A percentile compares a stretch with the other conserved stretches of the same genome.
These are phyloP conservation scores for Hyphantria cunea DNA, from an alignment of 1,140 invertebrate species.

Conservation along the genomic window DNA sequence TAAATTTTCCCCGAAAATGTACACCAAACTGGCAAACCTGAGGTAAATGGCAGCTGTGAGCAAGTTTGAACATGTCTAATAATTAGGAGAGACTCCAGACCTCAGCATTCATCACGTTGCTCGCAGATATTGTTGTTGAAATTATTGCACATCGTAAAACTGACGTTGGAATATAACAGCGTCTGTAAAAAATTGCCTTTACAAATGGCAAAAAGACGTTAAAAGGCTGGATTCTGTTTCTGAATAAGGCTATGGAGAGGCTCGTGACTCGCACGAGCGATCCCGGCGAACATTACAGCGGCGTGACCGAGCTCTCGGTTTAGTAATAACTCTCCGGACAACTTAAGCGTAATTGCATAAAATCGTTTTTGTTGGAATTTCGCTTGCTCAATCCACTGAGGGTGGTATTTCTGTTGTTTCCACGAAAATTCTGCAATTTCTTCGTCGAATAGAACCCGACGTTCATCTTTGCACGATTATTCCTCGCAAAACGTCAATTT, in stretches of 20 bases:
- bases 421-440: conserved; percentile 47
- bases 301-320: conserved; percentile 63
- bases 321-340: conserved; percentile 67
- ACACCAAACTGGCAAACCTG: too few species aligned
- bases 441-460: conserved; percentile 21
- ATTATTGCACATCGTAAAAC: conserved; percentile 13
- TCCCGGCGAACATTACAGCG: conserved; percentile 47
- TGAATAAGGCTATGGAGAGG: conserved; percentile 39
- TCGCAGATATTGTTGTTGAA: conserved; percentile 3
- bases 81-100: too few species aligned
- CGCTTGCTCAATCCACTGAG: conserved; percentile 66
- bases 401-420: conserved; percentile 54
- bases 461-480: conserved; percentile 16
- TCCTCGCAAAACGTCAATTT: conserved; percentile 3
- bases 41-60: too few species aligned
- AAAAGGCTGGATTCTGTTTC: conserved; percentile 31
- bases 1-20: too few species aligned
- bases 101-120: background rate
- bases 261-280: conserved; percentile 60
- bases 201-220: conserved; percentile 37
- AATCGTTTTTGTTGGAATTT: conserved; percentile 73
- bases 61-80: too few species aligned
- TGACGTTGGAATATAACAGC: conserved; percentile 13
- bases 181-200: conserved; percentile 33
- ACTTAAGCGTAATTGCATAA: conserved; percentile 74